Evolutionary conservation across 2,888 invertebrate genomes (phyloP).

Genomic region (Micoletzkya japonica): DNA sequence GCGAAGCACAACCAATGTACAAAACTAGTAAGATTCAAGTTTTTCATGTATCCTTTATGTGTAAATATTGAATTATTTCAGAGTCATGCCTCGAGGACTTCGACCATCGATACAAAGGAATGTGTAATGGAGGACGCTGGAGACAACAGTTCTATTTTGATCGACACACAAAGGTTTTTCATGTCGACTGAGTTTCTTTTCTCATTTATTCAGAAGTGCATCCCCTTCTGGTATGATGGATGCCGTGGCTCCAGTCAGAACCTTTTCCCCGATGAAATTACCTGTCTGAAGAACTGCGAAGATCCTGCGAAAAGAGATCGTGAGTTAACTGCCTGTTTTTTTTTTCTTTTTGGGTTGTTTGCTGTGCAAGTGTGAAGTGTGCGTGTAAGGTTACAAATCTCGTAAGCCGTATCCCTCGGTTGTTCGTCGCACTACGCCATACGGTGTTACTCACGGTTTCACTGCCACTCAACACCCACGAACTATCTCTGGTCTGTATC

Average conservation of each 20-base stretch:
- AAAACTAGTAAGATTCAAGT: slow-evolving; percentile 47
- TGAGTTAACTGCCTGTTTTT: too few relatives aligned
- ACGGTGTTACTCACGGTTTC: background rate
- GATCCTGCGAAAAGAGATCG: slow-evolving; percentile 50
- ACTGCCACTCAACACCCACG: background rate
- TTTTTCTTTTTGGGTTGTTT: slow-evolving; percentile 3
- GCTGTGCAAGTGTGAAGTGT: too few relatives aligned
- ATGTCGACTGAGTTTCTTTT: background rate
- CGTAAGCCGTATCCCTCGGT: too few relatives aligned
- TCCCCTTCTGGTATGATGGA: slow-evolving; percentile 62
- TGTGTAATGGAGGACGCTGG: slow-evolving; percentile 62
- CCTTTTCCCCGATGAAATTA: slow-evolving; percentile 54
- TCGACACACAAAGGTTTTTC: slow-evolving; percentile 39
- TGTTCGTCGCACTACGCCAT: too few relatives aligned
- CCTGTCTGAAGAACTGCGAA: slow-evolving; percentile 55
- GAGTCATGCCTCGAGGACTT: slow-evolving; percentile 58
- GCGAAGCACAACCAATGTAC: slow-evolving; percentile 58
- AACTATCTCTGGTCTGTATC: slow-evolving; percentile 3
- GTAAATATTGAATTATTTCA: slow-evolving; percentile 18
- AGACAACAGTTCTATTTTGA: slow-evolving; percentile 59
- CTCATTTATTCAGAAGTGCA: slow-evolving; percentile 43
- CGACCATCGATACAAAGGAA: slow-evolving; percentile 57
- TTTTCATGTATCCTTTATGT: background rate
- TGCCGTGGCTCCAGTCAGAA: slow-evolving; percentile 54
- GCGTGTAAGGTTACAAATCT: too few relatives aligned